Evolutionary conservation across 2,113 vertebrate genomes (phyloP).

Genomic region (Centrocercus urophasianus): DNA sequence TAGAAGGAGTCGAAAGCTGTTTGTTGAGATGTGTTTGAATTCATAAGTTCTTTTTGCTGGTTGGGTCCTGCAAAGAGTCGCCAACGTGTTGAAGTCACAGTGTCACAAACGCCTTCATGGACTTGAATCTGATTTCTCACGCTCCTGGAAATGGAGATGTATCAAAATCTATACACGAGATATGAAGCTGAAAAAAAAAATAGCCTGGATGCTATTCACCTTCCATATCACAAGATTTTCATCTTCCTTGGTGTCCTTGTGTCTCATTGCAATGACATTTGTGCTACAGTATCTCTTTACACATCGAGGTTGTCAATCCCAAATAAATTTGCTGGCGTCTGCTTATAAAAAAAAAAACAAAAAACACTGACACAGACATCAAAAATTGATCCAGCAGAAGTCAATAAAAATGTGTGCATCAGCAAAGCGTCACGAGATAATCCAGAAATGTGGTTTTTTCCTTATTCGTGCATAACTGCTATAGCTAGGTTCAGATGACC

Average conservation of each 20-base stretch:
- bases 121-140: neutral
- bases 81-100: rapidly evolving
- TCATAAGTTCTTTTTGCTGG: neutral
- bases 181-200: neutral
- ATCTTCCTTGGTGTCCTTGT: neutral
- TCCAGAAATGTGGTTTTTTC: neutral
- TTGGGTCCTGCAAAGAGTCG: neutral
- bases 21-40: neutral
- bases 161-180: neutral
- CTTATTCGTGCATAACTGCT: neutral
- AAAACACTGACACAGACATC: neutral
- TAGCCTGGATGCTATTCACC: neutral
- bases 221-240: neutral
- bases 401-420: neutral
- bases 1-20: neutral
- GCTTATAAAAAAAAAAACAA: neutral
- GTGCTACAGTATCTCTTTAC: neutral
- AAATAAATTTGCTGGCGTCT: neutral
- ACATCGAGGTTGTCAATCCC: neutral
- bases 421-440: neutral
- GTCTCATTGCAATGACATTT: neutral
- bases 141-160: neutral
- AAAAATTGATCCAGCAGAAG: neutral
- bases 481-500: neutral
- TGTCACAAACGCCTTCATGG: neutral